A percentile compares a stretch with the other conserved stretches of the same genome.
phyloP scores from a whole-genome alignment of 2,113 vertebrate genomes.

The Platysternon megacephalum region DNA sequence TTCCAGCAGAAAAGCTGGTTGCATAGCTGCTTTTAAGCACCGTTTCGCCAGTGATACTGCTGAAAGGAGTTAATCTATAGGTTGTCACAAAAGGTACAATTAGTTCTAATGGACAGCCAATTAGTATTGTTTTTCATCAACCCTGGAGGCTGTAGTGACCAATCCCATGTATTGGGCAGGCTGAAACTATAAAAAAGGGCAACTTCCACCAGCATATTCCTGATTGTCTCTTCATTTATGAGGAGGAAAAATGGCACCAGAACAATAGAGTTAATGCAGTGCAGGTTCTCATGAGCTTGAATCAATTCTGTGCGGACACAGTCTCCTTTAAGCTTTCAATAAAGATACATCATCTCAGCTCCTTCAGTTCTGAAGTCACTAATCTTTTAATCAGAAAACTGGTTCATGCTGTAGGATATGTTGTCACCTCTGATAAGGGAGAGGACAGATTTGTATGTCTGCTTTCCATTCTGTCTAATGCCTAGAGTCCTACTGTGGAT shows the following conservation, averaged over 20 bases:
- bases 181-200: not conserved
- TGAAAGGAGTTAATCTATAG: not conserved
- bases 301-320: not conserved
- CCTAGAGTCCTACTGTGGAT: not conserved
- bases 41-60: not conserved
- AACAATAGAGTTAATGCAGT: not conserved
- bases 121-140: not conserved
- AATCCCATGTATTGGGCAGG: not conserved
- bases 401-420: accelerated
- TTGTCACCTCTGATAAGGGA: not conserved
- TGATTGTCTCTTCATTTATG: not conserved
- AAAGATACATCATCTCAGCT: not conserved
- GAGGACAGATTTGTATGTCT: not conserved
- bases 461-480: not conserved
- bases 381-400: not conserved
- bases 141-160: not conserved
- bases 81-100: not conserved
- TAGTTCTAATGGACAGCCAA: not conserved
- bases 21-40: not conserved
- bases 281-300: not conserved
- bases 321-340: not conserved
- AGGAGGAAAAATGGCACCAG: not conserved
- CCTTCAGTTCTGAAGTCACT: not conserved
- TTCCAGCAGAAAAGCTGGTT: not conserved
- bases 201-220: not conserved